Base-by-base conservation (phyloP, 1,140 invertebrate genomes). In the Drosophila oshimai region DNA sequence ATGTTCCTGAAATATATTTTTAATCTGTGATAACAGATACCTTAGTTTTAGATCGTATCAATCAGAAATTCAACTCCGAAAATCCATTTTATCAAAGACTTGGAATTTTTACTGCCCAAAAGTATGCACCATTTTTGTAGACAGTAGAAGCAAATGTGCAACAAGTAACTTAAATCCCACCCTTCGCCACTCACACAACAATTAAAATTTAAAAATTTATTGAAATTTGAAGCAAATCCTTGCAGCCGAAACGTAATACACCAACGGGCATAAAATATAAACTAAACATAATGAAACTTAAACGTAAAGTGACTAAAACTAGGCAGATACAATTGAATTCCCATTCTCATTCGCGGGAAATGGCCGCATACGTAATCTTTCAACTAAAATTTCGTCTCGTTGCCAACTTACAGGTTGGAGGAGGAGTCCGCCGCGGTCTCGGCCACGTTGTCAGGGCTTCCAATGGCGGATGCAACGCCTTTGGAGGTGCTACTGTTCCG, bases 391-490 rank as follows among this genome's bases (percentile, higher is more conserved):
- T 51, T 17, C 13, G n/a, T n/a, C 17, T 13, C 18, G n/a, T 1
- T 4, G 6, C 6, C 24, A 29, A 33, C 18, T 58, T 9, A 90
- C 26, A 90, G 67, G 69, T 89, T 90, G 13, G 89, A 90, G 12
- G 89, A 90, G 2, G 89, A 90, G 54, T 90, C 89, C 7, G 83
- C 83, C 3, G 89, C 86, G 2, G 89, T 87, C 69, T 90, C 89
- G 39, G 86, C 76, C 18, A 88, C 81, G 47, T 74, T 80, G 39
- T 73, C 77, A 24, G 29, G 33, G 28, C 20, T 53, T n/a, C n/a
- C 31, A 6, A 33, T 18, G 10, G 18, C 26, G n/a, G 10, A 20
- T 2, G 18, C 33, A 12, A 17, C 39, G 31, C 28, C 29, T n/a
- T 46, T 70, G 20, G 39, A 13, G 9, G 4, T 46, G 46, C 26